Evolutionary conservation across 2,888 invertebrate genomes (phyloP), one percentile per base, ranked within the genome.

Genomic region (Sminthurinus aureus): DNA sequence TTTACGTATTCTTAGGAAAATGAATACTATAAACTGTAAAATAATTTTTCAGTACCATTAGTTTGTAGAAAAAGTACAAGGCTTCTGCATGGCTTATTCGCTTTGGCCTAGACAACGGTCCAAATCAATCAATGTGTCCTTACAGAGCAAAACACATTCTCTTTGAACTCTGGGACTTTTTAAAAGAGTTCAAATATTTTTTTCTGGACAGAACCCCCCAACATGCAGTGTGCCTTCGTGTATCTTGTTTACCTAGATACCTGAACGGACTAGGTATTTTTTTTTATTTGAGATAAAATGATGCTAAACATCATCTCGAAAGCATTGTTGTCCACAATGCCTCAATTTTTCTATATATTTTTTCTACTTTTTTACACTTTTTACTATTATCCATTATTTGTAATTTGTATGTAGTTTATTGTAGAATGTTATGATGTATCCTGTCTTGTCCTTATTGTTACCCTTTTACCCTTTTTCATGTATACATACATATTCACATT

Each of bases 271-370:
- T 69, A 69, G 69, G 69, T 69, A 11, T 69, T 22, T 22, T 69
- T 69, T 22, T 69, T 69, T 1, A 38, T 38, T 38, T 38, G 38
- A 22, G n/a, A 69, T 69, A 13, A 26, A 71, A 71, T 71, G 22
- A 15, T 58, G 58, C 13, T 58, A 58, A 58, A 26, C 71, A 79
- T 66, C 67, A 67, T 20, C 26, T 67, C 67, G 15, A 26, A 73
- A 81, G 80, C 80, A 81, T 81, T 81, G 80, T 81, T 81, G 80
- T 81, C 80, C 80, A 81, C 80, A 81, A 71, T 81, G 80, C 80
- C 80, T 52, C 12, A 66, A 1, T 20, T 79, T 79, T 71, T 66
- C 51, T 67, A 38, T 38, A n/a, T n/a, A n/a, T 38, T 38, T 79
- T 26, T 50, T 69, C 69, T 69, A 38, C 38, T 38, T 20, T 69